Base-by-base conservation (phyloP, 1,140 invertebrate species). In the Drosophila kurseongensis region DNA sequence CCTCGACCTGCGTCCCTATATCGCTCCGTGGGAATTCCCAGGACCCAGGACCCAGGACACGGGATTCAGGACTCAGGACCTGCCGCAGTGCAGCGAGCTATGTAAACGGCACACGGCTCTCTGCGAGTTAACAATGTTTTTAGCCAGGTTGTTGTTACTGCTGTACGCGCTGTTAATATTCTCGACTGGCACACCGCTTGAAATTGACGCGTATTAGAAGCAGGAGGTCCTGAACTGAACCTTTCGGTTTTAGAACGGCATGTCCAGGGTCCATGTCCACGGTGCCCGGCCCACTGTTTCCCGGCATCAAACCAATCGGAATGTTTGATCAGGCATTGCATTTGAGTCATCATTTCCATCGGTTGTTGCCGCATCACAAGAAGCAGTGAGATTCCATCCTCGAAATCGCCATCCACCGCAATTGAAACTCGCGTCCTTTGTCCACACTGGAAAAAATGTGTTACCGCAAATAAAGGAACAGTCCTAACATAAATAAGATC, bases 301-400 rank as follows among this genome's bases (percentile, higher is more conserved):
- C 45, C 16, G 27, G 23, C 35, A 55, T 57, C 48, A 23, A 78
- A 74, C 78, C 82, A 82, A 86, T 88, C 48, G 82, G 83, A 88
- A 79, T 88, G 79, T 80, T 88, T 88, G 84, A 88, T 89, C 80
- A 89, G 80, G 58, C 84, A 76, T 88, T 83, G 83, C 71, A 82
- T 79, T 88, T 69, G 55, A 57, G 72, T 77, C 79, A 82, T 81
- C 77, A 81, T 75, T 60, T 47, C 60, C 41, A 50, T 36, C 66
- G 55, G 44, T 13, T 10, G 12, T 35, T 12, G 41, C 59, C 45
- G 12, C 41, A 71, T 18, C 51, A 45, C 38, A 76, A 50, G 57
- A 57, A 40, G 29, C 38, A 55, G 42, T 40, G 36, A 62, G 62
- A 38, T 32, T 50, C 29, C 27, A 10, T 50, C 48, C 18, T 32